A percentile compares a stretch with the other conserved stretches of the same genome.
phyloP scores from a whole-genome alignment of 1,140 invertebrate species.

The Tetramorium simillimum region DNA sequence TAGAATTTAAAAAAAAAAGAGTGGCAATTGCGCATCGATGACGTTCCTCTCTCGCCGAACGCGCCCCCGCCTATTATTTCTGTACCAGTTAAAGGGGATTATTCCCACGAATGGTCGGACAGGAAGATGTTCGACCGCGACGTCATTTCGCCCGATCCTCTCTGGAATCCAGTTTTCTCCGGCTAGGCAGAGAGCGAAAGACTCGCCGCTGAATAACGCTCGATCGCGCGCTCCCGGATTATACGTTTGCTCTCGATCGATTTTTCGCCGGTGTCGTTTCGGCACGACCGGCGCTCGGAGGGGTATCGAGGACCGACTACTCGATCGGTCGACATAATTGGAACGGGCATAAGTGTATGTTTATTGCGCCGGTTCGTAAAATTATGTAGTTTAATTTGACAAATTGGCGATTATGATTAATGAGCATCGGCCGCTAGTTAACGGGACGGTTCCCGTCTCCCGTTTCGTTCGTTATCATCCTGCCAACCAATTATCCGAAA shows the following conservation, averaged over 20 bases:
- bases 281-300: background rate
- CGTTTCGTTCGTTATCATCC: slow-evolving; percentile 64
- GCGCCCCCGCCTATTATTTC: slow-evolving; percentile 29
- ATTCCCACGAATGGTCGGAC: slow-evolving; percentile 40
- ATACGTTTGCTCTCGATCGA: slow-evolving; percentile 33
- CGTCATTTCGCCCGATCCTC: slow-evolving; percentile 23
- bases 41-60: slow-evolving; percentile 8
- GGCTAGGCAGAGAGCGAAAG: background rate
- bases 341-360: slow-evolving; percentile 59
- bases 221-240: slow-evolving; percentile 26
- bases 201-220: slow-evolving; percentile 37
- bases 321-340: slow-evolving; percentile 51
- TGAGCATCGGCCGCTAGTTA: slow-evolving; percentile 58
- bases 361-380: slow-evolving; percentile 57
- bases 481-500: slow-evolving; percentile 63
- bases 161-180: slow-evolving; percentile 22
- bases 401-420: slow-evolving; percentile 68
- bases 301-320: slow-evolving; percentile 12
- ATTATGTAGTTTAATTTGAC: slow-evolving; percentile 64
- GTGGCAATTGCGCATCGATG: background rate
- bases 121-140: slow-evolving; percentile 40
- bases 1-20: slow-evolving; percentile 5
- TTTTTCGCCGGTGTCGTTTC: slow-evolving; percentile 44
- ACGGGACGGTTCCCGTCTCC: slow-evolving; percentile 49
- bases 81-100: slow-evolving; percentile 51